Base-by-base conservation (phyloP, 2,797 vertebrate species). In the Thaleichthys pacificus region DNA sequence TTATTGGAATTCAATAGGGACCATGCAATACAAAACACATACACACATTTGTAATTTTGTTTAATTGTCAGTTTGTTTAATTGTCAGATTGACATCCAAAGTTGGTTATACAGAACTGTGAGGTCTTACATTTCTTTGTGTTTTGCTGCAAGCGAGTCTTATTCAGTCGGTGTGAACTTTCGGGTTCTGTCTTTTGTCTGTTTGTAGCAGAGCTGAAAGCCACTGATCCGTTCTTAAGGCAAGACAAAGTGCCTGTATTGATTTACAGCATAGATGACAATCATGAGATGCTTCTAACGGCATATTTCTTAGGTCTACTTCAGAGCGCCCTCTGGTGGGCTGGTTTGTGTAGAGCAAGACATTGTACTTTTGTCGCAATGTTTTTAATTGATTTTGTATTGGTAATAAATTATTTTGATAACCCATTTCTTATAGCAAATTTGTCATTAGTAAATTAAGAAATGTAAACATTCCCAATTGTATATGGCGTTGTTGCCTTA, bases 301-400 rank as follows among this genome's bases (percentile, higher is more conserved):
- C 42, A 12, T 47, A 42, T 42, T 42, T 42, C 42, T 42, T 12
- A 11, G 11, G 6, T 6, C 42, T 42, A 42, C 9, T 42, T 42
- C 42, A 47, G 42, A 47, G 49, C 19, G 69, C 67, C 24, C 51
- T 64, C 28, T 69, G 51, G 49, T 49, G 72, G 47, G 3, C 17
- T 32, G 15, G 22, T 58, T 12, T 30, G 7, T 68, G 30, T 19
- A 32, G n/a, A 57, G 28, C 77, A 78, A 73, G 54, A 74, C 67
- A 71, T 32, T 80, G 51, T 77, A 76, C 38, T 35, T 70, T 54
- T 76, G 72, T 77, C 56, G 17, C 21, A 77, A 21, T 71, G 9
- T 68, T 74, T 77, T 81, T 65, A n/a, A 57, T 58, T 15, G 30
- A 22, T 68, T 68, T 58, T 69, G 28, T 57, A 35, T 58, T 3